Base-by-base conservation (phyloP, 2,888 invertebrate genomes). In the Prenolepis imparis region DNA sequence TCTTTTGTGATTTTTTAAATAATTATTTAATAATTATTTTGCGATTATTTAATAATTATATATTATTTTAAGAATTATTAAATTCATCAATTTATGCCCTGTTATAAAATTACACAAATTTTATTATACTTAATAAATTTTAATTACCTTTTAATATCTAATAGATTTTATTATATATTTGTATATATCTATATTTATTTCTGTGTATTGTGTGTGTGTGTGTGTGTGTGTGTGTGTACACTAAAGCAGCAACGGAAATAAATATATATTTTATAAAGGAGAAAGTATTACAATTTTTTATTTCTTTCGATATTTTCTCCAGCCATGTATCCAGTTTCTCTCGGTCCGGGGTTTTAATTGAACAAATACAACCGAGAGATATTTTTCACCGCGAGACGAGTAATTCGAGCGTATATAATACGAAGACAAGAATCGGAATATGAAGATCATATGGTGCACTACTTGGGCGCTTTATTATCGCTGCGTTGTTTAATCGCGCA, bases 401-500 rank as follows among this genome's bases (percentile, higher is more conserved):
- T 59, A 72, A 59, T 59, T 80, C 24, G 36, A 11, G 32, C 39
- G 21, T 28, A n/a, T n/a, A n/a, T n/a, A 9, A 48, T 18, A 12
- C 15, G 9, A 18, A 18, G 21, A 21, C 3, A 11, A 11, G 44
- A 12, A 18, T n/a, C 18, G 21, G 70, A n/a, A 70, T 28, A 41
- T 15, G 72, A 70, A 70, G 41, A 28, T 70, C 32, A 5, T 32
- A 5, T 28, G 67, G 44, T 39, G 44, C 39, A 18, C 48, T 52
- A 52, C 18, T 75, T 39, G 67, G 28, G 28, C 41, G 32, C 32
- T 59, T 72, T 73, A 72, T 73, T 59, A 21, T 68, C 77, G 12
- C 28, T 12, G 57, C 36, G 36, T 59, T 72, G 68, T 78, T 82
- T 87, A 87, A 87, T 87, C 82, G 70, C 21, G 39, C 80, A 32